Evolutionary conservation across 37 sponge, comb jelly and placozoan species (phyloP), one percentile per base, ranked within the genome.

Genomic region (Halisarca cf. caerulea): DNA sequence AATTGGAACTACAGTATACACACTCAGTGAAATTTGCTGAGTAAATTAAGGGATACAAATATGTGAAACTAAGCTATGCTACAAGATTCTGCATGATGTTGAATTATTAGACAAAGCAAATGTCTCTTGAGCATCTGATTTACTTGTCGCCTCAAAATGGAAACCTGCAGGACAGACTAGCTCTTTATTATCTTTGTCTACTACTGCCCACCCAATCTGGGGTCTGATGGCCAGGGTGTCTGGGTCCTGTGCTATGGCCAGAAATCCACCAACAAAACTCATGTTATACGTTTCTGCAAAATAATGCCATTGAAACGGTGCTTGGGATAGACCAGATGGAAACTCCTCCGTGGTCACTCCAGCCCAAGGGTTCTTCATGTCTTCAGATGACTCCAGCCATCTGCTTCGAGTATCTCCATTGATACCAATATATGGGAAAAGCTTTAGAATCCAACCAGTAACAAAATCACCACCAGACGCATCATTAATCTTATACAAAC

Each of bases 121-220:
- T n/a, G n/a, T n/a, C n/a, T n/a, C n/a, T n/a, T n/a, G n/a, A n/a
- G n/a, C n/a, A n/a, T n/a, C n/a, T n/a, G n/a, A n/a, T n/a, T n/a
- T n/a, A n/a, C n/a, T n/a, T n/a, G n/a, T n/a, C n/a, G n/a, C n/a
- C n/a, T n/a, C n/a, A n/a, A n/a, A n/a, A n/a, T n/a, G n/a, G n/a
- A n/a, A n/a, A n/a, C n/a, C n/a, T n/a, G n/a, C n/a, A n/a, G n/a
- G n/a, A n/a, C n/a, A n/a, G n/a, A n/a, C n/a, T n/a, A n/a, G n/a
- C 11, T 47, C 51, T 11, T 47, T 47, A 14, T 47, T 6, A 47
- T 47, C 51, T 47, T 47, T 11, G 11, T 88, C 80, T 17, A 71
- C 85, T 7, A 85, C 86, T 35, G 90, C 90, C 90, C 90, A 89
- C 0, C 90, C 90, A 30, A 89, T 80, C 47, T 89, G 85, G 43